Percentiles rank a stretch among this genome's conserved stretches.
Conservation (phyloP, 2,113 vertebrate species). For the Psettodes erumei region DNA sequence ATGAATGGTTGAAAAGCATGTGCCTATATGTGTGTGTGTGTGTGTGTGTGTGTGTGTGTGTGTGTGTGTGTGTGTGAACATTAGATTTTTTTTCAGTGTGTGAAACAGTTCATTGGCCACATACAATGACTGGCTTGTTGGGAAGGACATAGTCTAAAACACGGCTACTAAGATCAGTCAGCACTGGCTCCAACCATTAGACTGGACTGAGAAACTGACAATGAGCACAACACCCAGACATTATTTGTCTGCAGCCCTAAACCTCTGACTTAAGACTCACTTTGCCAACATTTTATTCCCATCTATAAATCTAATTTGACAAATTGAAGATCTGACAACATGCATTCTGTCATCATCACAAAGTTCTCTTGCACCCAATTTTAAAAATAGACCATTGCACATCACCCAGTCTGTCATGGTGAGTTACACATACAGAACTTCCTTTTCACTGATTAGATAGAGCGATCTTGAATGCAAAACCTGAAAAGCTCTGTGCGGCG, state of each 20-base stretch:
- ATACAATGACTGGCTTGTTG: constrained; percentile 55
- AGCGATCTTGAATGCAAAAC: background rate
- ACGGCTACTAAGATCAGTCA: constrained; percentile 15
- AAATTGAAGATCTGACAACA: background rate
- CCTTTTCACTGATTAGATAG: background rate
- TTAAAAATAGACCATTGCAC: background rate
- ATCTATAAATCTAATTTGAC: background rate
- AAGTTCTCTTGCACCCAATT: background rate
- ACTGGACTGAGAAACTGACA: background rate
- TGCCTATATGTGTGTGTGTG: constrained; percentile 3
- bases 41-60: constrained; percentile 5
- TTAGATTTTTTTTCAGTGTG: constrained; percentile 20
- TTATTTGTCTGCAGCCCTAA: background rate
- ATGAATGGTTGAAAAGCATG: constrained; percentile 28
- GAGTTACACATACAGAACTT: background rate
- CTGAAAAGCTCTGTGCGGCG: constrained; percentile 8
- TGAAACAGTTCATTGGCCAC: constrained; percentile 49
- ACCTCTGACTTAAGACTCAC: background rate
- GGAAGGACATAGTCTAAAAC: constrained; percentile 26
- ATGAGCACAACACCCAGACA: background rate
- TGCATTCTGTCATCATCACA: background rate
- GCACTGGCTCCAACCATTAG: constrained; percentile 23
- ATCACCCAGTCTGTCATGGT: background rate
- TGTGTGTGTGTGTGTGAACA: background rate
- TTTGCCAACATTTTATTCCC: background rate